phyloP scores from a whole-genome alignment of 2,888 invertebrate species.

The Hydrotaea cyrtoneurina region DNA sequence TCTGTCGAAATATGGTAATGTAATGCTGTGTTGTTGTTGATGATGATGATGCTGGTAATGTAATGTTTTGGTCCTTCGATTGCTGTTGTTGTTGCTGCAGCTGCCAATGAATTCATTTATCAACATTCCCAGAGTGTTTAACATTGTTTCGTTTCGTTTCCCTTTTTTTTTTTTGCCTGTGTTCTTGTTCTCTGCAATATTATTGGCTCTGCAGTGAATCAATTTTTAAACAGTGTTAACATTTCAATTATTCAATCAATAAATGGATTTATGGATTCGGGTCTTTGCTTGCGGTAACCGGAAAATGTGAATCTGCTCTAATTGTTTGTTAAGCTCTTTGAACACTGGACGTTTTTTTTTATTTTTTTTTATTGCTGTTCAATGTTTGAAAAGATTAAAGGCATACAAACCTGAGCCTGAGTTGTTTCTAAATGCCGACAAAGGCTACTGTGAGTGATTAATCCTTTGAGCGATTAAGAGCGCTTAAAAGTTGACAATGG shows the following conservation, averaged over 20 bases:
- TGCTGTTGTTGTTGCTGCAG: not conserved
- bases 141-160: not conserved
- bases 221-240: conserved; percentile 11
- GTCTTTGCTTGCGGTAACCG: not conserved
- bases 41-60: not conserved
- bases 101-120: not conserved
- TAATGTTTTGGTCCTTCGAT: not conserved
- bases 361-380: not conserved
- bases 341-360: not conserved
- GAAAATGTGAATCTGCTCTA: not conserved
- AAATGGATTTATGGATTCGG: not conserved
- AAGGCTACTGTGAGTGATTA: not conserved
- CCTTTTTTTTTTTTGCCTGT: not conserved
- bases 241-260: not conserved
- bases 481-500: conserved; percentile 19
- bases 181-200: not conserved
- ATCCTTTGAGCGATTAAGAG: not conserved
- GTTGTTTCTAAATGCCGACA: not conserved
- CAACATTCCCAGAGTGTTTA: not conserved
- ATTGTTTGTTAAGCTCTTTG: conserved; percentile 17
- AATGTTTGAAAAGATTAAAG: not conserved
- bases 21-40: not conserved
- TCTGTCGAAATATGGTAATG: conserved; percentile 15
- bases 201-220: not conserved
- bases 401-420: not conserved